Evolutionary conservation across 2,113 vertebrate species (phyloP).

Genomic region (Columbina picui): DNA sequence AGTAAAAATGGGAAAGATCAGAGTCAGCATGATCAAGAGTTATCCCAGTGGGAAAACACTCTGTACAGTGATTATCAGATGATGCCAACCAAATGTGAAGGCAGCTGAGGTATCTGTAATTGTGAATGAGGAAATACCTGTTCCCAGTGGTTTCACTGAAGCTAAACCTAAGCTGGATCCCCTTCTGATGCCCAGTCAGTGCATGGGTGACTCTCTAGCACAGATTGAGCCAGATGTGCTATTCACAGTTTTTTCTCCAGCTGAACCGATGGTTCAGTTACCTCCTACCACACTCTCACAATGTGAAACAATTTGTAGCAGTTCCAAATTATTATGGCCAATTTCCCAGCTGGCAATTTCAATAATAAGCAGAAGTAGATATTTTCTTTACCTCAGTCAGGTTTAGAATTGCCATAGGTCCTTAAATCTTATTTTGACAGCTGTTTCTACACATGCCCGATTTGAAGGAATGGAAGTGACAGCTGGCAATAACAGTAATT

Average conservation of each 20-base stretch:
- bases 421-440: slow-evolving; percentile 13
- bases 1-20: not conserved
- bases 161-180: not conserved
- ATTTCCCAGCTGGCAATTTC: not conserved
- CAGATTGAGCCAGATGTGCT: not conserved
- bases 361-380: not conserved
- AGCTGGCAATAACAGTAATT: not conserved
- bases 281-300: not conserved
- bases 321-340: not conserved
- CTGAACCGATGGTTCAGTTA: not conserved
- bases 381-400: not conserved
- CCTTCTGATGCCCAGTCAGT: not conserved
- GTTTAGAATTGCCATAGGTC: not conserved
- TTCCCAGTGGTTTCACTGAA: not conserved
- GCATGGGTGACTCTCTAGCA: not conserved
- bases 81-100: not conserved
- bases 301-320: not conserved
- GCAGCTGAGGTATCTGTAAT: accelerated
- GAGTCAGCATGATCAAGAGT: not conserved
- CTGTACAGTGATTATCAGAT: not conserved
- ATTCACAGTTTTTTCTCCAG: not conserved
- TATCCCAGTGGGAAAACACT: not conserved
- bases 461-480: not conserved
- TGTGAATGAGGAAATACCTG: not conserved
- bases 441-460: not conserved